Evolutionary conservation across 2,797 vertebrate genomes (phyloP).

Genomic region (Miichthys miiuy): DNA sequence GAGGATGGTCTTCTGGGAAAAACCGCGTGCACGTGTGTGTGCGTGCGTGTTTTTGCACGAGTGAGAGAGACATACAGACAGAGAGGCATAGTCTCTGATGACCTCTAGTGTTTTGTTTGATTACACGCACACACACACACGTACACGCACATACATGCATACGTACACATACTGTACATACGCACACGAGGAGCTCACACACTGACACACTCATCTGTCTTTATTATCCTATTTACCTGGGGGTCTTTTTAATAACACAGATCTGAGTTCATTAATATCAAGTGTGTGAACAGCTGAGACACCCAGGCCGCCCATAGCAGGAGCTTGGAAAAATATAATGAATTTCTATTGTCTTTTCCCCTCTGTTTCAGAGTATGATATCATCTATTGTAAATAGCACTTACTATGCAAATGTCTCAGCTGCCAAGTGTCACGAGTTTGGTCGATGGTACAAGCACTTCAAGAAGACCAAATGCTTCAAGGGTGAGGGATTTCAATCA

Average conservation of each 20-base stretch:
- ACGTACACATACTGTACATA: neutral
- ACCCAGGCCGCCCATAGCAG: conserved; percentile 66
- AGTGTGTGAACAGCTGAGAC: conserved; percentile 80
- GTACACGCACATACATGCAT: conserved; percentile 5
- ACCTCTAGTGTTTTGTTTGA: conserved; percentile 74
- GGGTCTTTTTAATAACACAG: conserved; percentile 83
- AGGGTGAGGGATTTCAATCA: conserved; percentile 85
- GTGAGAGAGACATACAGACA: conserved; percentile 43
- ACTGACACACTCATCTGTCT: conserved; percentile 79
- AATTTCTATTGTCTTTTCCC: conserved; percentile 77
- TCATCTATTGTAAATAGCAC: conserved; percentile 99
- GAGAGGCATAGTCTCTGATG: conserved; percentile 68
- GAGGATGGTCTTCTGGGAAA: conserved; percentile 77
- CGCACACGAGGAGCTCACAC: conserved; percentile 45
- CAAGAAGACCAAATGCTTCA: conserved; percentile 93
- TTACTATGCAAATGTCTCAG: conserved; percentile 99
- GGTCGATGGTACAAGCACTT: conserved; percentile 99
- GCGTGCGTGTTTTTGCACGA: neutral
- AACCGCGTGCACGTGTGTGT: conserved; percentile 39
- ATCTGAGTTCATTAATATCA: conserved; percentile 84
- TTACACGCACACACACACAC: conserved; percentile 28
- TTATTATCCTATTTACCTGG: conserved; percentile 82
- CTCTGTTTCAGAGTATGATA: conserved; percentile 94
- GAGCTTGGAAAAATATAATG: conserved; percentile 69
- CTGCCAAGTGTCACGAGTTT: conserved; percentile 99